Percentiles rank a stretch among this genome's conserved stretches.
phyloP scores from a whole-genome alignment of 1,140 invertebrate species.

The Lasioglossum albipes region DNA sequence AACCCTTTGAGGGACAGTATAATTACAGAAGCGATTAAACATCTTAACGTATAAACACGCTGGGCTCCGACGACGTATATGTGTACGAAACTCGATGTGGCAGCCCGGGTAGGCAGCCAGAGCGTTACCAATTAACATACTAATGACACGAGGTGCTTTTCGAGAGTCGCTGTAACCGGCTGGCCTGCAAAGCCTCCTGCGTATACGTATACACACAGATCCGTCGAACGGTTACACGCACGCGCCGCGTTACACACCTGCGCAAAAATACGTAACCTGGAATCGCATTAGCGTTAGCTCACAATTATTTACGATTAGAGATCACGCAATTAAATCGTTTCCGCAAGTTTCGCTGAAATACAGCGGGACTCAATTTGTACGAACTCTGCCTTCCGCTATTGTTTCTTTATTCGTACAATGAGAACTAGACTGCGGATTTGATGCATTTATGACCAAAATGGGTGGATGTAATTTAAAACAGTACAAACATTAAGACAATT shows the following conservation, averaged over 20 bases:
- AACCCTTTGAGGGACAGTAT: slow-evolving; percentile 81
- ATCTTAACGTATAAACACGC: slow-evolving; percentile 79
- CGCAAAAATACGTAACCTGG: not conserved
- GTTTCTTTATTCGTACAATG: too few species aligned
- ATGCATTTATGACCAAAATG: too few species aligned
- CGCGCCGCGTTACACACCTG: not conserved
- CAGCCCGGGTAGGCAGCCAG: slow-evolving; percentile 58
- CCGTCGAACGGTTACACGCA: not conserved
- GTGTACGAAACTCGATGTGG: slow-evolving; percentile 66
- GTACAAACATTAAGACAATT: too few species aligned
- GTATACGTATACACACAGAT: not conserved
- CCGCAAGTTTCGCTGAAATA: slow-evolving; percentile 21
- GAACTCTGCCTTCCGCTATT: too few species aligned
- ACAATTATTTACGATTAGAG: slow-evolving; percentile 45
- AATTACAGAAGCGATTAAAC: slow-evolving; percentile 81
- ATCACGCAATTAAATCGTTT: slow-evolving; percentile 45
- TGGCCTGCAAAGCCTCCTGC: slow-evolving; percentile 23
- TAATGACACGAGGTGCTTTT: slow-evolving; percentile 69
- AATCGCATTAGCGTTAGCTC: slow-evolving; percentile 9
- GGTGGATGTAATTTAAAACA: too few species aligned
- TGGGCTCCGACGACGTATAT: slow-evolving; percentile 55
- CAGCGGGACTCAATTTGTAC: not conserved
- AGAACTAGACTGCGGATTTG: too few species aligned
- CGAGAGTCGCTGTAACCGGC: slow-evolving; percentile 62
- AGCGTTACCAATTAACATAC: slow-evolving; percentile 71